These are phyloP conservation scores for Ctena decussata DNA, from an alignment of 2,888 invertebrate genomes.

Conservation along the genomic window DNA sequence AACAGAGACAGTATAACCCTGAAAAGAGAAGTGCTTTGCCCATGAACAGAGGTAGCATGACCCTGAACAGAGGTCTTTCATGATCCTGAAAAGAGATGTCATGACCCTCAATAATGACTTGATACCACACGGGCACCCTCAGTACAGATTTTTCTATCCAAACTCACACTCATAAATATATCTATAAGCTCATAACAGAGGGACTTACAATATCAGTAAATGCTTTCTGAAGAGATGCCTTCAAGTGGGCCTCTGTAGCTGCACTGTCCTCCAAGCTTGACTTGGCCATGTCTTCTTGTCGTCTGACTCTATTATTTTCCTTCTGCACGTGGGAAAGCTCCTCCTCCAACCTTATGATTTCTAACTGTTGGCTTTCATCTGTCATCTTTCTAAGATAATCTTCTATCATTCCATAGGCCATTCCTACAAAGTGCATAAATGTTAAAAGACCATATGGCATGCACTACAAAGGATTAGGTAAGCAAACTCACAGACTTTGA, in stretches of 20 bases:
- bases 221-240: conserved; percentile 76
- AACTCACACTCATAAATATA: too few species aligned
- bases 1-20: too few species aligned
- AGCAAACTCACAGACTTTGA: too few species aligned
- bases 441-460: neutral
- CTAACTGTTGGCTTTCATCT: conserved; percentile 52
- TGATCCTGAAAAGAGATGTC: too few species aligned
- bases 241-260: conserved; percentile 76
- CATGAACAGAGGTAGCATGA: too few species aligned
- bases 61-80: too few species aligned
- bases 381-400: conserved; percentile 54
- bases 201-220: conserved; percentile 79
- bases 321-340: conserved; percentile 72
- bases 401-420: conserved; percentile 71
- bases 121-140: too few species aligned
- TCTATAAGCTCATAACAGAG: too few species aligned
- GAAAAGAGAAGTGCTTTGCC: too few species aligned
- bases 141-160: too few species aligned
- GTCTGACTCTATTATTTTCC: conserved; percentile 74
- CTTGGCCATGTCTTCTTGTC: conserved; percentile 65
- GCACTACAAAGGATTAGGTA: too few species aligned
- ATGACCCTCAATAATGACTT: too few species aligned
- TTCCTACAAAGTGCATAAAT: conserved; percentile 43
- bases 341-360: conserved; percentile 67
- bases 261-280: conserved; percentile 68